phyloP scores from a whole-genome alignment of 2,113 vertebrate genomes.

The Amblyopsis rosae region DNA sequence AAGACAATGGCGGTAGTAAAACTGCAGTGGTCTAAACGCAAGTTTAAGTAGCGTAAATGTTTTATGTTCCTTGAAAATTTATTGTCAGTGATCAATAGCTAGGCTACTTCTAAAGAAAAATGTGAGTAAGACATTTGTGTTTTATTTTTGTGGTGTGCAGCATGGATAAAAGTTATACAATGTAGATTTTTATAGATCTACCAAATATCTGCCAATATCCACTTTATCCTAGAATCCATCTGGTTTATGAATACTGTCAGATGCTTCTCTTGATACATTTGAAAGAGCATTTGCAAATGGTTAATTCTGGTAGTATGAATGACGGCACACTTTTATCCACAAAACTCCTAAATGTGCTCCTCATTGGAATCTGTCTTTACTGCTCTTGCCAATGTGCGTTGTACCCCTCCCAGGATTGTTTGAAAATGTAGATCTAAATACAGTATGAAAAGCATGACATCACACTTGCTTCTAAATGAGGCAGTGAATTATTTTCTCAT shows the following conservation, averaged over 20 bases:
- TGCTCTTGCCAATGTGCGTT: conserved; percentile 14
- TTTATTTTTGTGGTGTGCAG: neutral
- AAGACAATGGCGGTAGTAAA: neutral
- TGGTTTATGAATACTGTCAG: conserved; percentile 31
- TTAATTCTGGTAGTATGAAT: conserved; percentile 47
- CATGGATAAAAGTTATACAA: conserved; percentile 2
- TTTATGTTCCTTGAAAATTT: conserved; percentile 21
- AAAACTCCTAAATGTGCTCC: conserved; percentile 31
- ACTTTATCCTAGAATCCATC: conserved; percentile 25
- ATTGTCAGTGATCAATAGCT: conserved; percentile 18
- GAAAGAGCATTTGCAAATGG: conserved; percentile 39
- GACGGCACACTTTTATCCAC: conserved; percentile 33
- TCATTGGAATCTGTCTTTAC: conserved; percentile 21
- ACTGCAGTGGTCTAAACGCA: conserved; percentile 15
- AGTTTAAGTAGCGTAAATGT: conserved; percentile 13
- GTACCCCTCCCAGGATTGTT: conserved; percentile 35
- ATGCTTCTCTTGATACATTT: conserved; percentile 27
- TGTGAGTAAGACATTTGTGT: conserved; percentile 8
- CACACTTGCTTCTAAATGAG: conserved; percentile 15
- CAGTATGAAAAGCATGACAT: conserved; percentile 31
- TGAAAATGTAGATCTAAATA: conserved; percentile 44
- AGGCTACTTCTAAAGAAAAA: conserved; percentile 10
- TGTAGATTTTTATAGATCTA: conserved; percentile 10
- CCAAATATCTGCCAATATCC: conserved; percentile 20
- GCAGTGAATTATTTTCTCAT: conserved; percentile 40